Base-by-base conservation (phyloP, 2,113 vertebrate genomes). In the Micronycteris hirsuta region DNA sequence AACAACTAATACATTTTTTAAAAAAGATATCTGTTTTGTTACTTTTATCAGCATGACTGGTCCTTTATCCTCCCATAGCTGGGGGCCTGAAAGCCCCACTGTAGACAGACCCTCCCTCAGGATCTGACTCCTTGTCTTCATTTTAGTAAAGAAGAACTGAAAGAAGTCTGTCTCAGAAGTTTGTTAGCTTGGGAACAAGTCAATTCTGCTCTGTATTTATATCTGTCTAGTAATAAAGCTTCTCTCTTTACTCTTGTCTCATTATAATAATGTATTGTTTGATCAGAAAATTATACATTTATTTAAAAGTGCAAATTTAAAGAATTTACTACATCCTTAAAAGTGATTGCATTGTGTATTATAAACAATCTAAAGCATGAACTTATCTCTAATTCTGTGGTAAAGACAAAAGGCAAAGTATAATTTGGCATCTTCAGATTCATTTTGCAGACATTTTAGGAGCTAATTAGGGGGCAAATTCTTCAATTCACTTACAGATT, bases 351-450 rank as follows among this genome's bases (percentile, higher is more conserved):
- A 31, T 47, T 85, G 26, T 54, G 33, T 78, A 36, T 80, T 73
- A 77, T 43, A 73, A 83, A 67, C 24, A 73, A 47, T 84, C 93
- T 52, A 63, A 74, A 84, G 47, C 36, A 38, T 58, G 9, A 89
- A 82, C 28, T 6, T 36, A 33, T 41, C 15, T 41, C 33, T 14
- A 80, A 63, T 91, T 93, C 84, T 93, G 73, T 76, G 22, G 28
- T 85, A 93, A 86, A 93, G 90, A 61, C 82, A 87, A 73, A 86
- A 91, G 58, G 36, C 2, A 91, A 93, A 82, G 90, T 31, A 78
- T 41, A 93, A 86, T 63, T 91, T 93, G 13, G 26, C 17, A 49
- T 68, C 43, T 93, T 93, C 49, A 88, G 83, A 91, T 63, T 81
- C 17, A 78, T 36, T 85, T 87, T 94, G 71, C n/a, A 70, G 78